Evolutionary conservation across 2,113 vertebrate genomes (phyloP).

Genomic region (Nothobranchius kuhntae): DNA sequence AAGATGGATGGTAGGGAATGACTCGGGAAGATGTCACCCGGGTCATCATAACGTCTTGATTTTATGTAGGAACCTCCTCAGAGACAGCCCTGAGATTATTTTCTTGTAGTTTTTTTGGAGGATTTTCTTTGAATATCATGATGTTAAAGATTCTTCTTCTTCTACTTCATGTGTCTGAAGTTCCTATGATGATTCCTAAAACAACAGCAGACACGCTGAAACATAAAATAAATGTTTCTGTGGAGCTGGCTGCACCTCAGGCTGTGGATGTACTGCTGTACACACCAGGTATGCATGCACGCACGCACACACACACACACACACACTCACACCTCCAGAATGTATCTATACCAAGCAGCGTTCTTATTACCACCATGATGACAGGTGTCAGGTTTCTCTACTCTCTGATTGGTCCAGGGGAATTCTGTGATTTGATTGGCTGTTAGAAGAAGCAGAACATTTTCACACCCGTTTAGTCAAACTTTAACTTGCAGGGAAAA

Average conservation of each 20-base stretch:
- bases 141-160: constrained; percentile 4
- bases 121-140: not conserved
- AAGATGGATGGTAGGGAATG: constrained; percentile 82
- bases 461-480: constrained; percentile 8
- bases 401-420: constrained; percentile 11
- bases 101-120: not conserved
- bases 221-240: constrained; percentile 94
- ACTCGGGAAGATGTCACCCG: too few relatives aligned
- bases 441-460: not conserved
- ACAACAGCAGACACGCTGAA: constrained; percentile 92
- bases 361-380: not conserved
- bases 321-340: too few relatives aligned
- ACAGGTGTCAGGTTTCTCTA: constrained; percentile 4
- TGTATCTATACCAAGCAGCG: too few relatives aligned
- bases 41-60: too few relatives aligned
- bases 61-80: too few relatives aligned
- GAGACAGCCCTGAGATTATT: not conserved
- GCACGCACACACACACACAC: constrained; percentile 57
- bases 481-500: too few relatives aligned
- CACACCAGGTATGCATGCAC: constrained; percentile 86
- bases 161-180: constrained; percentile 65
- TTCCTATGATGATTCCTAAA: constrained; percentile 88
- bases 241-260: constrained; percentile 83
- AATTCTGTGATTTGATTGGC: constrained; percentile 1
- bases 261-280: constrained; percentile 90